Base-by-base conservation (phyloP, 2,113 vertebrate species). In the Ceratotherium simum region DNA sequence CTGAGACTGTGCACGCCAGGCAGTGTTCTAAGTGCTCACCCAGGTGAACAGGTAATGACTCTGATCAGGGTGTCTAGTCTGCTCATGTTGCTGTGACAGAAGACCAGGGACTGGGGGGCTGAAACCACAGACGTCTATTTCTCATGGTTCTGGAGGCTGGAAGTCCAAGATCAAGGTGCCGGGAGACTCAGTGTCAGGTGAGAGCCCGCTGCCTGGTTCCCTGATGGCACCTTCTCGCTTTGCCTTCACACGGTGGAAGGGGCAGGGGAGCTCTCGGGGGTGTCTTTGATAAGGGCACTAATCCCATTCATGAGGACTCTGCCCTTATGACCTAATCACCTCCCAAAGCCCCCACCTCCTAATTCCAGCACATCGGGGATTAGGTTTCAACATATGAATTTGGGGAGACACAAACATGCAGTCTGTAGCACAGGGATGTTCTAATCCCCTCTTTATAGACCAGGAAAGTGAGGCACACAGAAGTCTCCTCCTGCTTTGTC, bases 1-100 rank as follows among this genome's bases (percentile, higher is more conserved):
- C 31, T 1, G 25, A 25, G 82, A 64, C 48, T 25, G 5, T 31
- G 2, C 0, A 1, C 4, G 39, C 88, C 70, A 1, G 94, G 72
- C 29, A 1, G 31, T 0, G 6, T 48, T 20, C 33, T 33, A 14
- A 13, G 70, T 13, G 58, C 65, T 5, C 2, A 16, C 23, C 39
- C 42, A 2, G 10, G 17, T 31, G n/a, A 9, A 3, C 4, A 0
- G 2, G 0, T 4, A 4, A 2, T 11, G 10, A 6, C 51, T 10
- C 4, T 0, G 64, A 27, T 0, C 1, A 1, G 67, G 31, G 8
- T 27, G 29, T 51, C 56, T 18, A 4, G 12, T 51, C 56, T 16
- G 1, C 36, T 7, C 27, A 2, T 18, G 65, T 29, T 62, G 51
- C 39, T 23, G 42, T 11, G 33, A 9, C 13, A 5, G 39, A 29